These are phyloP conservation scores for Gobiocypris rarus DNA, from an alignment of 2,113 vertebrate genomes.

Conservation along the genomic window DNA sequence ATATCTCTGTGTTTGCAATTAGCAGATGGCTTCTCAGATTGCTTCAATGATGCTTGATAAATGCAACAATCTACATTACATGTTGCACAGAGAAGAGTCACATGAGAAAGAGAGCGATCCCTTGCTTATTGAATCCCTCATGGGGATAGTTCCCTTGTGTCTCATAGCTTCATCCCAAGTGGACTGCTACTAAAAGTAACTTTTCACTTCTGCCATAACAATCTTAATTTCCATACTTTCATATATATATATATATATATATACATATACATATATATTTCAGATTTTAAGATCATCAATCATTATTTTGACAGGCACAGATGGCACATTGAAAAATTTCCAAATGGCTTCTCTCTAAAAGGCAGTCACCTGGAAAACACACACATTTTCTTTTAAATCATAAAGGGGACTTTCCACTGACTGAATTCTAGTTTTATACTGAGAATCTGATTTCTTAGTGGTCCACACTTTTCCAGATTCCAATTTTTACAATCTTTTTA, in stretches of 20 bases:
- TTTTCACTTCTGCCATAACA: neutral
- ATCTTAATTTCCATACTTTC: constrained; percentile 21
- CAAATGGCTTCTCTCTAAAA: constrained; percentile 48
- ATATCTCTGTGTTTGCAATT: constrained; percentile 52
- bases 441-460: neutral
- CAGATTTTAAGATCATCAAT: constrained; percentile 49
- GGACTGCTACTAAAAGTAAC: neutral
- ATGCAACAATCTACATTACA: constrained; percentile 38
- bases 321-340: constrained; percentile 46
- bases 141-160: neutral
- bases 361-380: constrained; percentile 45
- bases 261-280: constrained; percentile 40
- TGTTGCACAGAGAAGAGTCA: constrained; percentile 3
- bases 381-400: neutral
- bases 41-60: constrained; percentile 49
- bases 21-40: constrained; percentile 56
- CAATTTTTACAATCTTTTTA: too few relatives aligned
- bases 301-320: constrained; percentile 52
- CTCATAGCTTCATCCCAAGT: neutral
- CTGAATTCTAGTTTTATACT: neutral
- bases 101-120: neutral
- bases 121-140: neutral
- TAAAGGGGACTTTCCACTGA: neutral
- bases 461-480: too few relatives aligned
- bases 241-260: constrained; percentile 43